phyloP scores from a whole-genome alignment of 2,113 vertebrate genomes.

The Lepisosteus osseus region DNA sequence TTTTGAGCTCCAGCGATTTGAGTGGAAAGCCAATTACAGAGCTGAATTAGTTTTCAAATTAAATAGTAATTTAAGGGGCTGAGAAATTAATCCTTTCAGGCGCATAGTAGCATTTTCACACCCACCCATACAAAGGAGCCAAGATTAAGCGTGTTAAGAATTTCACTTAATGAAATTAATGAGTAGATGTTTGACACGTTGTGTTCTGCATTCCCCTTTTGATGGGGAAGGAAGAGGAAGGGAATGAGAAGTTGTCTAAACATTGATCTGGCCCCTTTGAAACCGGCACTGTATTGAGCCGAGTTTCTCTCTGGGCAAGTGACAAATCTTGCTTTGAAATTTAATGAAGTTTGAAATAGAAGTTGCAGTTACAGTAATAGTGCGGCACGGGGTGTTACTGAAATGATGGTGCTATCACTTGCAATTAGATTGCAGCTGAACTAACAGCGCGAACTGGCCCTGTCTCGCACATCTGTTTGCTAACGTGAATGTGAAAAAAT shows the following conservation, averaged over 20 bases:
- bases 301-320: conserved; percentile 46
- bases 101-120: conserved; percentile 57
- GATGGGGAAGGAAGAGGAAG: background rate
- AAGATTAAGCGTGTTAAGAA: conserved; percentile 62
- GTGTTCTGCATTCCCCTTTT: conserved; percentile 28
- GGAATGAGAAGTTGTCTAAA: conserved; percentile 42
- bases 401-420: conserved; percentile 53
- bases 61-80: conserved; percentile 85
- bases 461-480: background rate
- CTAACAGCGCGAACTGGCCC: background rate
- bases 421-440: conserved; percentile 52
- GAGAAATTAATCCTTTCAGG: conserved; percentile 90
- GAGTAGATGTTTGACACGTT: conserved; percentile 49
- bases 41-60: conserved; percentile 97
- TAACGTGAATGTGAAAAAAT: background rate
- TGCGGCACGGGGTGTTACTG: conserved; percentile 57
- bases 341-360: conserved; percentile 75
- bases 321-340: conserved; percentile 71
- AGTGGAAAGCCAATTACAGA: conserved; percentile 95
- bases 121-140: conserved; percentile 55
- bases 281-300: conserved; percentile 25
- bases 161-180: conserved; percentile 66
- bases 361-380: conserved; percentile 66
- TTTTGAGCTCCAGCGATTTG: conserved; percentile 90
- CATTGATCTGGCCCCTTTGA: conserved; percentile 38